These are phyloP conservation scores for Tolmerus cingulatus DNA, from an alignment of 2,888 invertebrate species.

Conservation along the genomic window DNA sequence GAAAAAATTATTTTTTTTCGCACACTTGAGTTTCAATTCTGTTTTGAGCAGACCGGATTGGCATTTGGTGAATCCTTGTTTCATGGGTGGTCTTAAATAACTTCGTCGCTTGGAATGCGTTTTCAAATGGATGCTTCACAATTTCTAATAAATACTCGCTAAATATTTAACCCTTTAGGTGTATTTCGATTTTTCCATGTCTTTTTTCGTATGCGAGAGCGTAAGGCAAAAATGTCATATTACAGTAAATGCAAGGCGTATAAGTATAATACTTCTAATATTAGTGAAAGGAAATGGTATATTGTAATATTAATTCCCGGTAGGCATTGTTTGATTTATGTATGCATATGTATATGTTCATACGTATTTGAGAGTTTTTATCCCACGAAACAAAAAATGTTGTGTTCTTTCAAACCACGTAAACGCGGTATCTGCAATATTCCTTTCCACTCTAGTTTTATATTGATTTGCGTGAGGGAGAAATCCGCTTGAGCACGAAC, in stretches of 20 bases:
- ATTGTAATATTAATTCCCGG: too few relatives aligned
- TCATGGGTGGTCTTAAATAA: neutral
- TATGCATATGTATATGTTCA: too few relatives aligned
- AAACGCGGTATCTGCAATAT: neutral
- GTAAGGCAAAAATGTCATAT: too few relatives aligned
- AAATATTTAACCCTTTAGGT: neutral
- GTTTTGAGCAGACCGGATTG: neutral
- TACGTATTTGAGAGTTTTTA: too few relatives aligned
- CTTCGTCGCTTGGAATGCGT: neutral
- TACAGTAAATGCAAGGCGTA: neutral
- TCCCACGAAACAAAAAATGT: neutral
- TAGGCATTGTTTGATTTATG: too few relatives aligned
- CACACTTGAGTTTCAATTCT: neutral
- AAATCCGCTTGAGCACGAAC: neutral
- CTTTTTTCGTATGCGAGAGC: neutral
- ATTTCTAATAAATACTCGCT: neutral
- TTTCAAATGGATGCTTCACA: neutral
- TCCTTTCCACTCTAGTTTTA: neutral
- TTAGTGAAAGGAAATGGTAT: too few relatives aligned
- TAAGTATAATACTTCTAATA: too few relatives aligned
- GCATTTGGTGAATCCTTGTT: neutral
- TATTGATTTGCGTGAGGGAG: neutral
- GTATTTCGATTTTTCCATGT: neutral
- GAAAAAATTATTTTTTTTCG: conserved; percentile 12
- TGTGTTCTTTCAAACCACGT: neutral